Conservation (phyloP, 2,113 vertebrate species). For the Hippocampus comes region DNA sequence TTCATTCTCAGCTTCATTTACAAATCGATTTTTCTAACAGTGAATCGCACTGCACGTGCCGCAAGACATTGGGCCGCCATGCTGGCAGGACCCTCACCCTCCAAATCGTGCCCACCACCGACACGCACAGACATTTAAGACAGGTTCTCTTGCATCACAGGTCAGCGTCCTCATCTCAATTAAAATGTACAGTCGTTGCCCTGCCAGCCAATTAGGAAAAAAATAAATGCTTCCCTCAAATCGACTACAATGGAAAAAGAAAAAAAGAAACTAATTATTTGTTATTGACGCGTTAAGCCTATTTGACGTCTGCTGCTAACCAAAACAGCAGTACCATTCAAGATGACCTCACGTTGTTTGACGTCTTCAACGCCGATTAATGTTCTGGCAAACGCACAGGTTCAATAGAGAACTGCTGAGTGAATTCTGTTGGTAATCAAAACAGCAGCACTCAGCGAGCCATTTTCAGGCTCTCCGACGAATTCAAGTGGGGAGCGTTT, state of each 20-base stretch:
- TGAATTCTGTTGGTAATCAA: too few relatives aligned
- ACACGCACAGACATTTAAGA: neutral
- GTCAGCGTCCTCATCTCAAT: neutral
- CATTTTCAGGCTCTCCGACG: too few relatives aligned
- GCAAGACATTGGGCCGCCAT: constrained; percentile 34
- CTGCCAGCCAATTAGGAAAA: neutral
- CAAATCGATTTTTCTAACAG: constrained; percentile 56
- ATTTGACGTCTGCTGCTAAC: too few relatives aligned
- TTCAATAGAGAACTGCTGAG: too few relatives aligned
- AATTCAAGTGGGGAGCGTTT: too few relatives aligned
- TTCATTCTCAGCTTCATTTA: constrained; percentile 61
- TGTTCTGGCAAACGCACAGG: too few relatives aligned
- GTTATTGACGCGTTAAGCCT: too few relatives aligned
- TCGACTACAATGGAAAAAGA: neutral
- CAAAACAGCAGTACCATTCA: too few relatives aligned
- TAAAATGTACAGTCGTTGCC: neutral
- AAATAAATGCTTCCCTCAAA: neutral
- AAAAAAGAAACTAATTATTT: too few relatives aligned
- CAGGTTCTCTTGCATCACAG: neutral
- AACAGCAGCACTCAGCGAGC: too few relatives aligned
- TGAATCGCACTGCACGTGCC: constrained; percentile 37
- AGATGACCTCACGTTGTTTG: too few relatives aligned
- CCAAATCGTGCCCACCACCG: constrained; percentile 1
- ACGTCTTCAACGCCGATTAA: too few relatives aligned
- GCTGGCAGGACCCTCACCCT: constrained; percentile 17